Percentiles rank a stretch among this genome's conserved stretches.
Evolutionary conservation across 2,797 vertebrate genomes (phyloP).

Genomic region (Hypotaenidia okinawae): DNA sequence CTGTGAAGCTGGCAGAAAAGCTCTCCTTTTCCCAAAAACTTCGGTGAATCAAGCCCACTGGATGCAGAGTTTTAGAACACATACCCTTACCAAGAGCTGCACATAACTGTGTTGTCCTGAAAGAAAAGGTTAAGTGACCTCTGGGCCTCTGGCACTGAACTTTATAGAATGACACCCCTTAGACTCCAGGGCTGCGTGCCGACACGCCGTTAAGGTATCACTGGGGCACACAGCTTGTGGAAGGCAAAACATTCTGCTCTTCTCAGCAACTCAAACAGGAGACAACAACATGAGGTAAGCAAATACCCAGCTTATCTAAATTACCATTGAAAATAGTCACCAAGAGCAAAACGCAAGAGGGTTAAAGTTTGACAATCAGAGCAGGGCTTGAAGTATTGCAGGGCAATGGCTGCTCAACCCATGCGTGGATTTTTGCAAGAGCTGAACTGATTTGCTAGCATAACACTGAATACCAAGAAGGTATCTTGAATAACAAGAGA

Average conservation of each 20-base stretch:
- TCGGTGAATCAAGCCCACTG: neutral
- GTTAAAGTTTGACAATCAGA: neutral
- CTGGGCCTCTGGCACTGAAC: neutral
- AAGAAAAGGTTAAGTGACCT: neutral
- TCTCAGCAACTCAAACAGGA: neutral
- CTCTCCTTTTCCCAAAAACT: neutral
- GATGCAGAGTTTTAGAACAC: neutral
- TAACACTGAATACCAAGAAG: neutral
- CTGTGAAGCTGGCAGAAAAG: neutral
- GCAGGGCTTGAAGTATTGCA: neutral
- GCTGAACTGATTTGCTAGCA: neutral
- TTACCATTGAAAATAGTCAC: neutral
- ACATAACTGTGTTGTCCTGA: neutral
- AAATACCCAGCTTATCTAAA: slow-evolving; percentile 35
- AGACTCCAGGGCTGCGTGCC: neutral
- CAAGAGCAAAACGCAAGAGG: neutral
- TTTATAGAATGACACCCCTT: neutral
- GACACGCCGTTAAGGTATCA: neutral
- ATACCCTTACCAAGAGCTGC: neutral
- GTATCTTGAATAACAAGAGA: neutral
- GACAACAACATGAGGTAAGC: neutral
- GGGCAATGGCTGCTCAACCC: neutral
- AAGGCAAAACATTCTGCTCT: neutral
- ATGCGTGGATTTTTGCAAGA: neutral
- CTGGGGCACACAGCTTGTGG: neutral